phyloP scores from a whole-genome alignment of 2,113 vertebrate genomes.

The Neodon shergylaensis region DNA sequence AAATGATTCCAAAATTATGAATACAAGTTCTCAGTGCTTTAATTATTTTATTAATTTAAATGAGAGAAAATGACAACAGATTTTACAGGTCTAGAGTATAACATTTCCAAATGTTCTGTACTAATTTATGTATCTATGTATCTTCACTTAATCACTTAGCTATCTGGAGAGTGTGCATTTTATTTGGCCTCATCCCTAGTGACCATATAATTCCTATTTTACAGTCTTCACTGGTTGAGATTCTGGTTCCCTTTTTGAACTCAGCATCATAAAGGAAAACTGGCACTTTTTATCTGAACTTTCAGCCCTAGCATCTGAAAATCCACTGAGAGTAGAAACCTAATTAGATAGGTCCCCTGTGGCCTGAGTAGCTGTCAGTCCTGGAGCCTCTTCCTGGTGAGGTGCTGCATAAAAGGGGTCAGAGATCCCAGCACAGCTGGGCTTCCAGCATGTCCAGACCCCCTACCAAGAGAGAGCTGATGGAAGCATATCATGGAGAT shows the following conservation, averaged over 20 bases:
- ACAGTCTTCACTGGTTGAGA: not conserved
- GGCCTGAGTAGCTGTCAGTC: not conserved
- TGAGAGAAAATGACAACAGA: not conserved
- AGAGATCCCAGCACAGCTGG: constrained; percentile 54
- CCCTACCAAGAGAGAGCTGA: not conserved
- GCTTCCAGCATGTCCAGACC: not conserved
- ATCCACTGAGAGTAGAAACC: constrained; percentile 28
- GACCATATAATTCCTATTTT: constrained; percentile 17
- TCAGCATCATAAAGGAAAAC: not conserved
- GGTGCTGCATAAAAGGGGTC: constrained; percentile 38
- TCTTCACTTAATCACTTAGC: not conserved
- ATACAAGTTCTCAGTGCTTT: not conserved
- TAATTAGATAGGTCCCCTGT: constrained; percentile 46
- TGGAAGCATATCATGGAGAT: not conserved
- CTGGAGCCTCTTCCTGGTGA: not conserved
- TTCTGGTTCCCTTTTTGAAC: not conserved
- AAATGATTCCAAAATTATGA: constrained; percentile 22
- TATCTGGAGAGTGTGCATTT: not conserved
- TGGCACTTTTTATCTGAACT: constrained; percentile 21
- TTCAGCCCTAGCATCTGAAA: constrained; percentile 44
- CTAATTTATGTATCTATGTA: not conserved
- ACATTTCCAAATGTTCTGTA: not conserved
- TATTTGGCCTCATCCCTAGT: not conserved
- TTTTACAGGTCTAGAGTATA: not conserved
- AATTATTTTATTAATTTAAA: constrained; percentile 2